Conservation (phyloP, 1,140 invertebrate species). For the Zaprionus camerounensis region DNA sequence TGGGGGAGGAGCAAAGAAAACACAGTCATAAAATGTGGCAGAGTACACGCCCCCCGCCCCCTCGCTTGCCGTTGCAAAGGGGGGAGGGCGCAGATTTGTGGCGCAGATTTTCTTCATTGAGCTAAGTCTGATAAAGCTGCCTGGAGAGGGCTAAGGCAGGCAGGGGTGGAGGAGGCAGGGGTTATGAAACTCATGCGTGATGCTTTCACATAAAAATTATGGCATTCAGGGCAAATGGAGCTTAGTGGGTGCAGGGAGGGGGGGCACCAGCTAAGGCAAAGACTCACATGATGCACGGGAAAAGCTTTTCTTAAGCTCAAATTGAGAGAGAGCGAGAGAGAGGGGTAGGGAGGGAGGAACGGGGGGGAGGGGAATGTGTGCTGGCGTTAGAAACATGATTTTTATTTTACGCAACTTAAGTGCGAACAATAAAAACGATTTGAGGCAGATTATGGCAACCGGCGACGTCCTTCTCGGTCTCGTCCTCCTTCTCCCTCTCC, state of each 20-base stretch:
- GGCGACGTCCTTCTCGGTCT: conserved; percentile 32
- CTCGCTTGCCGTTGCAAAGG: background rate
- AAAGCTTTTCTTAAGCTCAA: conserved; percentile 37
- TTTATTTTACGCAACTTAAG: conserved; percentile 84
- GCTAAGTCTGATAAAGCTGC: conserved; percentile 73
- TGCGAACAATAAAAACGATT: conserved; percentile 84
- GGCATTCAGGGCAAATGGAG: conserved; percentile 80
- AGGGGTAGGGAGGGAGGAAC: background rate
- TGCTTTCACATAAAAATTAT: conserved; percentile 83
- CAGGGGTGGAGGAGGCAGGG: background rate
- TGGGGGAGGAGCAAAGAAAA: conserved; percentile 40
- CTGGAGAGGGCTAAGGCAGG: background rate
- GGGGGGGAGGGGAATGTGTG: background rate
- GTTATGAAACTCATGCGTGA: conserved; percentile 62
- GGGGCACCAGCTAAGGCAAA: conserved; percentile 28
- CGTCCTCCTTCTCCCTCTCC: conserved; percentile 9
- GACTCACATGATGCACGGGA: conserved; percentile 50
- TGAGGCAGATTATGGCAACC: conserved; percentile 76
- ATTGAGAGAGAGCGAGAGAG: background rate
- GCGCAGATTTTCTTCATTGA: conserved; percentile 60
- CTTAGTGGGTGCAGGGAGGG: conserved; percentile 44
- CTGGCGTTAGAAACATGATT: conserved; percentile 82
- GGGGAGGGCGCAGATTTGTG: conserved; percentile 42
- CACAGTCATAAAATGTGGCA: conserved; percentile 67
- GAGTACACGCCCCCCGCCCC: background rate